phyloP scores from a whole-genome alignment of 1,140 invertebrate genomes.

The Pemphigus obesinymphae region DNA sequence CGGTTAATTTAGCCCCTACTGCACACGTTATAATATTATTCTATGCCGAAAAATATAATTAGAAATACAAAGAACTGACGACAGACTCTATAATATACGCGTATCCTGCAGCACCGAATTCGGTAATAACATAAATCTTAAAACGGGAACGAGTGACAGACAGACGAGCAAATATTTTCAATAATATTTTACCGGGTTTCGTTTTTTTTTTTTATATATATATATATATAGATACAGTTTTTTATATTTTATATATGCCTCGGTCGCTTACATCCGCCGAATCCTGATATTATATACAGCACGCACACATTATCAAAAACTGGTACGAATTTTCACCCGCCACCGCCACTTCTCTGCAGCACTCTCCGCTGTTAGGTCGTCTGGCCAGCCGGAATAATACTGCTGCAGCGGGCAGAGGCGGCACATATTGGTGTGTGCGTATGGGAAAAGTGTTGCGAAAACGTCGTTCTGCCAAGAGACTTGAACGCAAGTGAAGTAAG shows the following conservation, averaged over 20 bases:
- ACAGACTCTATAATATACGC: no score
- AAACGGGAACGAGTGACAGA: conserved; percentile 32
- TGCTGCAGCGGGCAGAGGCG: background rate
- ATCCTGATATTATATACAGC: background rate
- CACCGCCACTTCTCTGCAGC: background rate
- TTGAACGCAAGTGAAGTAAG: conserved; percentile 31
- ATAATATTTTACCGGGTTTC: conserved; percentile 20
- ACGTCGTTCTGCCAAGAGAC: background rate
- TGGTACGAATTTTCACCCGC: conserved; percentile 11
- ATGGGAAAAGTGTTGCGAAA: conserved; percentile 22
- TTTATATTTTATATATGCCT: background rate
- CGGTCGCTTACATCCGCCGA: background rate
- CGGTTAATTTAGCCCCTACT: no score
- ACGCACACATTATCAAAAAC: background rate
- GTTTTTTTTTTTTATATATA: conserved; percentile 7
- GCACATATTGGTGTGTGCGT: background rate
- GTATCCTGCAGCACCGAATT: conserved; percentile 1
- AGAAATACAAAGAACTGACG: conserved; percentile 33
- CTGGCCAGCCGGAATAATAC: background rate
- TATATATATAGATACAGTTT: background rate
- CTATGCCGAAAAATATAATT: conserved; percentile 20
- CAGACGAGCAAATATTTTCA: conserved; percentile 28
- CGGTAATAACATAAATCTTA: conserved; percentile 39
- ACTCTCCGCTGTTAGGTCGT: no score
- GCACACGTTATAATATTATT: no score